These are phyloP conservation scores for Pyrocephalus nanus DNA, from an alignment of 2,797 vertebrate species.

Conservation along the genomic window DNA sequence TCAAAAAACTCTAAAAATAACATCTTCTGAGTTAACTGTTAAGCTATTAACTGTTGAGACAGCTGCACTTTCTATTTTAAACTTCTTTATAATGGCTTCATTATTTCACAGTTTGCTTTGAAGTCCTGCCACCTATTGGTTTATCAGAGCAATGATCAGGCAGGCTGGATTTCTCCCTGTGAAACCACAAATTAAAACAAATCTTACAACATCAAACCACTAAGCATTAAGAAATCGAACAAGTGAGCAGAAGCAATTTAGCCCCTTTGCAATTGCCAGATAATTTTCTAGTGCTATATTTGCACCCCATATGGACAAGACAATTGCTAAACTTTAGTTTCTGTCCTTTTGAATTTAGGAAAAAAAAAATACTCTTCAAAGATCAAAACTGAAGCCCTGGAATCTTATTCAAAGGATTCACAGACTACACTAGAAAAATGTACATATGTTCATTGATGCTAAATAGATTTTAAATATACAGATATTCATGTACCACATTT, in stretches of 20 bases:
- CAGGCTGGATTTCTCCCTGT: neutral
- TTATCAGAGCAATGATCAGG: neutral
- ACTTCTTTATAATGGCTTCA: neutral
- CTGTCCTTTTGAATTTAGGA: neutral
- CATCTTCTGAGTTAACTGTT: neutral
- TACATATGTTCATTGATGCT: constrained; percentile 56
- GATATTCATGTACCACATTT: constrained; percentile 6
- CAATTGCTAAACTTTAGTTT: constrained; percentile 7
- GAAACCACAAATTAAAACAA: neutral
- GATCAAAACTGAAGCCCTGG: neutral
- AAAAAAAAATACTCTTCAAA: neutral
- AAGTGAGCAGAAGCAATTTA: neutral
- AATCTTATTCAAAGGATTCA: neutral
- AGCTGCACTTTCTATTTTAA: neutral
- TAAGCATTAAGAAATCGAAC: neutral
- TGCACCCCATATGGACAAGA: neutral
- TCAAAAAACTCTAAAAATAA: neutral
- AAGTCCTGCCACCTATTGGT: constrained; percentile 66
- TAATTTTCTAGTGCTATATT: neutral
- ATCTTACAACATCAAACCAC: neutral
- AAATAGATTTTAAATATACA: constrained; percentile 53
- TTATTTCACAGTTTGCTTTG: constrained; percentile 38
- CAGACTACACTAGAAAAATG: neutral
- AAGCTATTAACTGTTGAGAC: neutral
- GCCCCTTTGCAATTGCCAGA: neutral